These are phyloP conservation scores for Apolygus lucorum DNA, from an alignment of 1,140 invertebrate species.

Conservation along the genomic window DNA sequence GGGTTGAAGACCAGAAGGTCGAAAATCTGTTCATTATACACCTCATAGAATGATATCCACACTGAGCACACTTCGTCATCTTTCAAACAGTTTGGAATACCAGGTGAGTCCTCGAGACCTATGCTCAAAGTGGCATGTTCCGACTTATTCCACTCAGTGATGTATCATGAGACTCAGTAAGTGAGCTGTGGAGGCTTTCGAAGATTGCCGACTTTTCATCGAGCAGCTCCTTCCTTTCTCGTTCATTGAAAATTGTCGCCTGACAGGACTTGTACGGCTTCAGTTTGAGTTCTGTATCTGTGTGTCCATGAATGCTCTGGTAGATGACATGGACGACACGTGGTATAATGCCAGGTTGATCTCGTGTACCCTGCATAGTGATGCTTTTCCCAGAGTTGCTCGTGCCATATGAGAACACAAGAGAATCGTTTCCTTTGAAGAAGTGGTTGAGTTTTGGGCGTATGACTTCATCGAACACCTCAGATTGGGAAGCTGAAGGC, in stretches of 20 bases:
- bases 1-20: neutral
- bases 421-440: neutral
- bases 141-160: neutral
- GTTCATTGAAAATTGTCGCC: neutral
- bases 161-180: neutral
- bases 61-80: neutral
- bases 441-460: neutral
- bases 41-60: neutral
- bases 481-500: neutral
- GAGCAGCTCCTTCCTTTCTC: neutral
- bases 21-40: neutral
- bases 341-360: neutral
- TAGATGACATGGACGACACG: neutral
- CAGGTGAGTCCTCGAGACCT: neutral
- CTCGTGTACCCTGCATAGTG: neutral
- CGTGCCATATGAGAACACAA: neutral
- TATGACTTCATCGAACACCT: neutral
- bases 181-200: neutral
- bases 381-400: conserved; percentile 3
- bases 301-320: neutral
- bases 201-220: neutral
- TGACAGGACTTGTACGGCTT: neutral
- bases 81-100: neutral
- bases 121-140: neutral
- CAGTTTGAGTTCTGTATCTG: neutral